These are phyloP conservation scores for Microtus richardsoni DNA, from an alignment of 2,113 vertebrate genomes.

Conservation along the genomic window DNA sequence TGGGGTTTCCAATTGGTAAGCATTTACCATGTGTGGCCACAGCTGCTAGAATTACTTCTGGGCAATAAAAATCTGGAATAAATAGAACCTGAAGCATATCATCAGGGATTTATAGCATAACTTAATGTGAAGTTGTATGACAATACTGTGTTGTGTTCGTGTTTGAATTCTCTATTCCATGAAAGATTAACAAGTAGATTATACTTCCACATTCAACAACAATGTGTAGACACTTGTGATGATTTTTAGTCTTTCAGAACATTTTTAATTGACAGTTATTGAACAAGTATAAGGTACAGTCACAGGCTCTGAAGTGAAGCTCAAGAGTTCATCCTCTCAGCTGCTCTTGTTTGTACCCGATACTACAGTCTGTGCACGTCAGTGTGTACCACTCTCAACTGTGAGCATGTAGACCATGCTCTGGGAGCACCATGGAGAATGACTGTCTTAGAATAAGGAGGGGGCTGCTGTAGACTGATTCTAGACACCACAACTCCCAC, in stretches of 20 bases:
- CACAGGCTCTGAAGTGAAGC: too few species aligned
- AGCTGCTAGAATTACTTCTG: conserved; percentile 40
- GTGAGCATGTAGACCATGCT: too few species aligned
- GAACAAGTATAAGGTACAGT: too few species aligned
- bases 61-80: conserved; percentile 2
- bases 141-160: background rate
- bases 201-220: background rate
- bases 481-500: too few species aligned
- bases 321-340: too few species aligned
- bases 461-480: too few species aligned
- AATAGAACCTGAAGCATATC: background rate
- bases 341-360: too few species aligned
- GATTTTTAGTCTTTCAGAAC: background rate
- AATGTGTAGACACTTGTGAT: background rate
- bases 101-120: background rate
- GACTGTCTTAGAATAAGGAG: too few species aligned
- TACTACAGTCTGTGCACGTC: too few species aligned
- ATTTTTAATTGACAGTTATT: too few species aligned
- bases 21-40: conserved; percentile 26
- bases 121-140: background rate
- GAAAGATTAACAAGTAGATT: background rate
- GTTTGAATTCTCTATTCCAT: conserved; percentile 11
- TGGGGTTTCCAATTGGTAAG: conserved; percentile 34
- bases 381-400: too few species aligned
- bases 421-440: too few species aligned